phyloP scores from a whole-genome alignment of 2,888 invertebrate genomes.

The Rotaria socialis region DNA sequence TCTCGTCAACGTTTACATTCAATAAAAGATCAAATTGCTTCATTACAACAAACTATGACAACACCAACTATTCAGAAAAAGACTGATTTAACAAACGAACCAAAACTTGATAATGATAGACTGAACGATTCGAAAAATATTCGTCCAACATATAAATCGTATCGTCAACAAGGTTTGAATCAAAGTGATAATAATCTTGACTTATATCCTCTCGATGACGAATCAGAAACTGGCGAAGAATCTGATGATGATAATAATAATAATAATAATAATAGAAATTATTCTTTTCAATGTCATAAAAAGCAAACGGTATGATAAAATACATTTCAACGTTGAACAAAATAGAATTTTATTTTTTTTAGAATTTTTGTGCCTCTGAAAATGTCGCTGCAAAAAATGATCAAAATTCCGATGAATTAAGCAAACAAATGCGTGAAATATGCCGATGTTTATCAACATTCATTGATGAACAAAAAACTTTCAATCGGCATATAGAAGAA shows the following conservation, averaged over 20 bases:
- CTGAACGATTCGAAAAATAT: neutral
- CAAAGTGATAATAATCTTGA: neutral
- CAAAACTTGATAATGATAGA: neutral
- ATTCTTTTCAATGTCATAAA: neutral
- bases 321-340: too few relatives aligned
- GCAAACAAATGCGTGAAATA: neutral
- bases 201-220: neutral
- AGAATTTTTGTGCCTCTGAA: neutral
- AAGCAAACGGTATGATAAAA: neutral
- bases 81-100: too few relatives aligned
- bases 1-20: conserved; percentile 26
- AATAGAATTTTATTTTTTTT: neutral
- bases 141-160: neutral
- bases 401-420: neutral
- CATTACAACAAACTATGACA: conserved; percentile 23
- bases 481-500: conserved; percentile 8
- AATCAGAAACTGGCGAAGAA: too few relatives aligned
- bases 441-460: neutral
- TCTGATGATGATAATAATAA: neutral
- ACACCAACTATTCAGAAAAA: neutral
- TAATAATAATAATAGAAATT: neutral
- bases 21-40: conserved; percentile 22
- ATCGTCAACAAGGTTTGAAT: neutral
- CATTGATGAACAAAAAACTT: conserved; percentile 3
- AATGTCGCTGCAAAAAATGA: neutral